Evolutionary conservation across 1,140 invertebrate genomes (phyloP).

Genomic region (Panulirus ornatus): DNA sequence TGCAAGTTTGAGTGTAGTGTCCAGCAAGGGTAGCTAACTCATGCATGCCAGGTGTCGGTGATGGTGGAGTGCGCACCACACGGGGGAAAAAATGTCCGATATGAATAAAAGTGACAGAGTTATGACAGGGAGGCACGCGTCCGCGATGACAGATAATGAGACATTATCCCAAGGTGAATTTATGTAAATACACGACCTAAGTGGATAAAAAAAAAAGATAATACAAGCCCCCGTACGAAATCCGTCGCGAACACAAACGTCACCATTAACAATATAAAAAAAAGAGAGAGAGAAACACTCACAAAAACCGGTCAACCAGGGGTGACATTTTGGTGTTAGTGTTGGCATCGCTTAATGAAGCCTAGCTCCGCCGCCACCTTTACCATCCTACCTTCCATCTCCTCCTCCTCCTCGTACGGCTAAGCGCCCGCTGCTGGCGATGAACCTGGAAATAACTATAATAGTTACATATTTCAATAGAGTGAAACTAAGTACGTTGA

Average conservation of each 20-base stretch:
- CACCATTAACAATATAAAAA: conserved; percentile 5
- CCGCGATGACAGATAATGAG: not conserved
- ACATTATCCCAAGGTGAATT: too few species aligned
- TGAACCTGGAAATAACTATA: not conserved
- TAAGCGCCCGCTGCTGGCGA: not conserved
- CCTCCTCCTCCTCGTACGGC: not conserved
- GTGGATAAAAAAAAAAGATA: not conserved
- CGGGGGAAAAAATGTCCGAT: not conserved
- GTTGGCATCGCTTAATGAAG: not conserved
- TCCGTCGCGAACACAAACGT: not conserved
- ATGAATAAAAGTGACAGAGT: not conserved
- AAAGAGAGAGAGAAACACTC: too few species aligned
- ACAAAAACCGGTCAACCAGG: conserved; percentile 1
- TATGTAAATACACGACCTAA: too few species aligned
- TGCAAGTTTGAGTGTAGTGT: too few species aligned
- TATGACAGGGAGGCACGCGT: not conserved
- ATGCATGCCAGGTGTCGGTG: too few species aligned
- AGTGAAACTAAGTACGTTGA: not conserved
- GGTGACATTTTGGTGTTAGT: not conserved
- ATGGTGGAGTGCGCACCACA: too few species aligned
- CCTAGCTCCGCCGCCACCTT: not conserved
- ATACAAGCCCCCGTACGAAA: not conserved
- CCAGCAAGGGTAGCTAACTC: too few species aligned
- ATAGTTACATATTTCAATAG: not conserved
- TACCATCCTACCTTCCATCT: too few species aligned